Evolutionary conservation across 2,113 vertebrate species (phyloP).

Genomic region (Salminus brasiliensis): DNA sequence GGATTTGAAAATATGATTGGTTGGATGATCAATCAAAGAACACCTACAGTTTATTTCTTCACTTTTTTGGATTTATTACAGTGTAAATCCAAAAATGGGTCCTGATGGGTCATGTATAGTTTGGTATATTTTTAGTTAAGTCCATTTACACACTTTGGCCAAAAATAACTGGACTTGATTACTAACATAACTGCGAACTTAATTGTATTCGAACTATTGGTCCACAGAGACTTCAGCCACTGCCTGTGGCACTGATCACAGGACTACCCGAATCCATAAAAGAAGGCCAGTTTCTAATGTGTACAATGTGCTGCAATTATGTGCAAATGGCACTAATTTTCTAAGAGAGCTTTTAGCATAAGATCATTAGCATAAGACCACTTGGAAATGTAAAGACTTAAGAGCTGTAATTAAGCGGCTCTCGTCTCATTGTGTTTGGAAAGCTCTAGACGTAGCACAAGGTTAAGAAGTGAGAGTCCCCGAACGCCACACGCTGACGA

Average conservation of each 20-base stretch:
- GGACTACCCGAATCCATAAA: background rate
- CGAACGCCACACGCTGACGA: background rate
- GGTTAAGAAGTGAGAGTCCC: constrained; percentile 9
- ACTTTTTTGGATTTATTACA: too few species aligned
- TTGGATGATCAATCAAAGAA: too few species aligned
- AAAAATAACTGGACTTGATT: too few species aligned
- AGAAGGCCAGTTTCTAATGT: background rate
- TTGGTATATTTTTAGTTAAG: too few species aligned
- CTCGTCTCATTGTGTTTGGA: background rate
- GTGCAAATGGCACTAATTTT: constrained; percentile 1
- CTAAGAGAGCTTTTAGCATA: background rate
- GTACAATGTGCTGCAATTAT: background rate
- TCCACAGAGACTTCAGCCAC: too few species aligned
- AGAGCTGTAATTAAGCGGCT: constrained; percentile 9
- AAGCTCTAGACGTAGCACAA: background rate
- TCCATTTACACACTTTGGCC: too few species aligned
- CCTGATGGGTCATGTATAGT: too few species aligned
- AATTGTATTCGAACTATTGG: too few species aligned
- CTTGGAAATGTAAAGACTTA: constrained; percentile 4
- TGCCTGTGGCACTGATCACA: background rate
- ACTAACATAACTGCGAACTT: too few species aligned
- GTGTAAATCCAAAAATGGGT: too few species aligned
- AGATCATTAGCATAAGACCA: constrained; percentile 1
- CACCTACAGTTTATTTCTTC: too few species aligned
- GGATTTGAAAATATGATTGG: too few species aligned